Conservation (phyloP, 1,140 invertebrate genomes). For the Eulimnadia texana region DNA sequence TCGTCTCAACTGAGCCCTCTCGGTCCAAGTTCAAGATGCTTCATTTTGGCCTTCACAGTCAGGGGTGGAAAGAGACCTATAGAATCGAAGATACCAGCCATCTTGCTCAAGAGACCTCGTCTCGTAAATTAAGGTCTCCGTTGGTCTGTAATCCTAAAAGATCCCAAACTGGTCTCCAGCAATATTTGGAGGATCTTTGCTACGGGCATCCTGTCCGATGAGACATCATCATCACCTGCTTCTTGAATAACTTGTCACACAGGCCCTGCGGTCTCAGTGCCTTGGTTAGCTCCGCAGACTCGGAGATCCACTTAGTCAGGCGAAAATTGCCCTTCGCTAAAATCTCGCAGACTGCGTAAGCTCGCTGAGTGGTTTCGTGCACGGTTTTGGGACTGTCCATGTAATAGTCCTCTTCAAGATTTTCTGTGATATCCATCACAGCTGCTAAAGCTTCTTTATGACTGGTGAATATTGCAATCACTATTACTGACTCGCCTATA, state of each 20-base stretch:
- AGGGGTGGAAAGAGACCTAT: not conserved
- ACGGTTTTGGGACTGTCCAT: constrained; percentile 8
- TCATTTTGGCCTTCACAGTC: not conserved
- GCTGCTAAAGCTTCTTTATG: not conserved
- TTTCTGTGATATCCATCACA: too few relatives aligned
- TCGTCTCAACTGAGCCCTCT: constrained; percentile 18
- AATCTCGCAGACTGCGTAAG: not conserved
- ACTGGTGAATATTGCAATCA: not conserved
- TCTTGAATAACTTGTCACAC: too few relatives aligned
- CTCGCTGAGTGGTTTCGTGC: constrained; percentile 1
- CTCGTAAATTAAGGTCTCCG: not conserved
- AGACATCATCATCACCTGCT: too few relatives aligned
- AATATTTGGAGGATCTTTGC: not conserved
- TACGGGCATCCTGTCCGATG: not conserved
- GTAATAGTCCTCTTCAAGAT: constrained; percentile 18
- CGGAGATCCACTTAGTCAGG: not conserved
- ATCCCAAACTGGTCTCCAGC: not conserved
- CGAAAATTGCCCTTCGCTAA: not conserved
- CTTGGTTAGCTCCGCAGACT: not conserved
- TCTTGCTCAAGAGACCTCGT: not conserved
- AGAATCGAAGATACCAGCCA: not conserved
- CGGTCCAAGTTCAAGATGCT: not conserved
- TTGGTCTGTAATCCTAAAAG: not conserved
- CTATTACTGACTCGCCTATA: too few relatives aligned
- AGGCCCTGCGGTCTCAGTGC: too few relatives aligned